Evolutionary conservation across 2,888 invertebrate species (phyloP).

Genomic region (Automeris io): DNA sequence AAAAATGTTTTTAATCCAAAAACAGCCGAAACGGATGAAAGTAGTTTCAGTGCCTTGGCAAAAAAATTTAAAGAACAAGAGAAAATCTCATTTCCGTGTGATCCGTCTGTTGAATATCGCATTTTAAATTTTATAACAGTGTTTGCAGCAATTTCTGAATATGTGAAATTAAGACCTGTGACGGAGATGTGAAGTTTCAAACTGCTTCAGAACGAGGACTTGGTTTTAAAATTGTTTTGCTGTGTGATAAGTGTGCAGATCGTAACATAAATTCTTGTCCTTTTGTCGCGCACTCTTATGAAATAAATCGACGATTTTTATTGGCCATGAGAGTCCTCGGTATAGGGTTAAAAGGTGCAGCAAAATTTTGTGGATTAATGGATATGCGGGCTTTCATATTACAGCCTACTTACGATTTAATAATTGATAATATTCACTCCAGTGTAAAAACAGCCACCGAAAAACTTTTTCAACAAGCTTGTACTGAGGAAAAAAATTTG

Average conservation of each 20-base stretch:
- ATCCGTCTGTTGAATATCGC: not conserved
- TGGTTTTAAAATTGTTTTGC: conserved; percentile 22
- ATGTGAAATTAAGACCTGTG: not conserved
- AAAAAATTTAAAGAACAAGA: conserved; percentile 11
- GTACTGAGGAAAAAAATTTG: conserved; percentile 1
- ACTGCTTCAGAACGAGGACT: conserved; percentile 14
- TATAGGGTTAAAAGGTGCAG: not conserved
- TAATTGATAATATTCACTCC: conserved; percentile 10
- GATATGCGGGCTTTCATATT: not conserved
- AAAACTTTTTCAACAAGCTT: conserved; percentile 5
- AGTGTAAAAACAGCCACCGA: conserved; percentile 5
- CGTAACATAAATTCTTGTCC: not conserved
- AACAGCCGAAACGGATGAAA: conserved; percentile 2
- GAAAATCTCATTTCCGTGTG: not conserved
- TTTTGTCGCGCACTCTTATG: not conserved
- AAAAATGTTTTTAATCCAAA: too few species aligned
- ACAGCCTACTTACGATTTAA: not conserved
- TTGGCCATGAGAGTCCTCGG: not conserved
- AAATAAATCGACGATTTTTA: not conserved
- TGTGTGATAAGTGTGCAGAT: conserved; percentile 15
- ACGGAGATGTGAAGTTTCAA: not conserved
- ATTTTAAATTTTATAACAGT: conserved; percentile 1
- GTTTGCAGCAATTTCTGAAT: not conserved
- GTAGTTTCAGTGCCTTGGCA: conserved; percentile 4
- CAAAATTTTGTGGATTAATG: conserved; percentile 16